Percentiles rank a stretch among this genome's conserved stretches.
These are phyloP conservation scores for Gadus chalcogrammus DNA, from an alignment of 2,113 vertebrate genomes.

Conservation along the genomic window DNA sequence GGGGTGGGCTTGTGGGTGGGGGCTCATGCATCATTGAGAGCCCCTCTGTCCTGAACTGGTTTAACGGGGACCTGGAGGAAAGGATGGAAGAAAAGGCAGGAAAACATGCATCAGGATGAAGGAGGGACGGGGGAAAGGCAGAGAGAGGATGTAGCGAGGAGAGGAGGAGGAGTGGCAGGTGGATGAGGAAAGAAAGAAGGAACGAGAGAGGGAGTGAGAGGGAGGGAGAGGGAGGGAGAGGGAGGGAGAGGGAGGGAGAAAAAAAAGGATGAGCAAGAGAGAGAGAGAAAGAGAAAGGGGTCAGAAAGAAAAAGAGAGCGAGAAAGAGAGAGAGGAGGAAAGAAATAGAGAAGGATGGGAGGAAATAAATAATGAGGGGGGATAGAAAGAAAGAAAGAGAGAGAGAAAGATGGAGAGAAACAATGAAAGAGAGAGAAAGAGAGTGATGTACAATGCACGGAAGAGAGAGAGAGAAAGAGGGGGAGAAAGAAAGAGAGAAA, in stretches of 20 bases:
- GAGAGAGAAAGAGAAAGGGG: constrained; percentile 38
- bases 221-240: too few species aligned
- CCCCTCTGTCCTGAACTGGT: constrained; percentile 27
- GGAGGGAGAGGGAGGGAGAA: too few species aligned
- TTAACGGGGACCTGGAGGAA: constrained; percentile 26
- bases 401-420: constrained; percentile 16
- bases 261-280: constrained; percentile 1
- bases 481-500: constrained; percentile 8
- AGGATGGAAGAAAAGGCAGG: constrained; percentile 2
- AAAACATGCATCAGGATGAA: background rate
- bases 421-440: constrained; percentile 26
- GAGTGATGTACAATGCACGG: background rate
- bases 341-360: background rate
- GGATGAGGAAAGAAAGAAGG: background rate
- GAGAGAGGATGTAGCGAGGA: background rate
- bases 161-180: too few species aligned
- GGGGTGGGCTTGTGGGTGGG: constrained; percentile 11
- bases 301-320: constrained; percentile 3
- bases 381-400: constrained; percentile 21
- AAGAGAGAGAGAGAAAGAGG: background rate
- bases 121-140: constrained; percentile 8
- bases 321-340: constrained; percentile 20
- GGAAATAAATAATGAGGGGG: background rate
- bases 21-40: constrained; percentile 57
- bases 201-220: too few species aligned